Conservation (phyloP, 2,113 vertebrate genomes). For the Aviceda subcristata region DNA sequence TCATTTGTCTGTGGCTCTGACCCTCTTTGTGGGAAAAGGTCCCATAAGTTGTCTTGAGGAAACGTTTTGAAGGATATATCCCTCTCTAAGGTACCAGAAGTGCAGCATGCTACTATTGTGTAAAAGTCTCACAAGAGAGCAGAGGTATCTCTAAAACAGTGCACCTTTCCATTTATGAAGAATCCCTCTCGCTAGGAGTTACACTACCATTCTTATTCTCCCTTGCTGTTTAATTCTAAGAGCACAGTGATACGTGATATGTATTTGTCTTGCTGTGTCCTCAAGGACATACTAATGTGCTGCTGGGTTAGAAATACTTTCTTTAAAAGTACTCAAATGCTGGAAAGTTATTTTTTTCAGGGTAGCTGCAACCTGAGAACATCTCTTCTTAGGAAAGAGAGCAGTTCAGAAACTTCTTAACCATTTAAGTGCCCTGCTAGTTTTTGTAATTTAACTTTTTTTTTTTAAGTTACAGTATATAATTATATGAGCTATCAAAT, state of each 20-base stretch:
- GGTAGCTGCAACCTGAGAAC: slow-evolving; percentile 43
- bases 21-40: neutral
- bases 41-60: neutral
- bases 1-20: neutral
- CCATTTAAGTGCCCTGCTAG: neutral
- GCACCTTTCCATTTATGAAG: neutral
- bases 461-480: neutral
- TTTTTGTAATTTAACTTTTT: neutral
- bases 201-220: neutral
- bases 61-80: neutral
- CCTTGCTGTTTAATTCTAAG: neutral
- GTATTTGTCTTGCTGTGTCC: slow-evolving; percentile 27
- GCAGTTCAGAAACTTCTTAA: slow-evolving; percentile 31
- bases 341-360: slow-evolving; percentile 21
- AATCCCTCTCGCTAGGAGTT: neutral
- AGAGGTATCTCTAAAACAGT: neutral
- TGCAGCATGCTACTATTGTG: neutral
- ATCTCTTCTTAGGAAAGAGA: slow-evolving; percentile 10
- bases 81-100: neutral
- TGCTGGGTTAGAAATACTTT: slow-evolving; percentile 28
- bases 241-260: neutral
- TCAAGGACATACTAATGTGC: slow-evolving; percentile 40
- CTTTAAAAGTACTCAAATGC: slow-evolving; percentile 15
- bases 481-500: neutral
- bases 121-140: neutral